Evolutionary conservation across 2,888 invertebrate genomes (phyloP).

Genomic region (Machimus rusticus): DNA sequence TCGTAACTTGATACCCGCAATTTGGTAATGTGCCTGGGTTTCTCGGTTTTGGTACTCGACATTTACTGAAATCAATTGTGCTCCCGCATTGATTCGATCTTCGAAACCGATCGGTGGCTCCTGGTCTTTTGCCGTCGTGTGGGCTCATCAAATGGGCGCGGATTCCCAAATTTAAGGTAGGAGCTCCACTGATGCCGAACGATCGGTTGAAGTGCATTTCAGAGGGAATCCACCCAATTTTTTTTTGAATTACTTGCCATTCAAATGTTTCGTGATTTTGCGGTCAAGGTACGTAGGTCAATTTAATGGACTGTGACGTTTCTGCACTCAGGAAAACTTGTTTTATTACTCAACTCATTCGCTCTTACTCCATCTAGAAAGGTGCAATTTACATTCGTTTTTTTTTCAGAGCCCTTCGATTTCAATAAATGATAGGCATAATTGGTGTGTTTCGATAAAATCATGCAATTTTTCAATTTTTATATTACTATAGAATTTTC

Average conservation of each 20-base stretch:
- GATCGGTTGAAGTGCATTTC: neutral
- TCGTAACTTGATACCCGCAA: neutral
- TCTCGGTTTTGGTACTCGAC: neutral
- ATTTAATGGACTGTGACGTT: conserved; percentile 3
- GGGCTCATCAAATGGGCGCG: neutral
- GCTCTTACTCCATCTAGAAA: neutral
- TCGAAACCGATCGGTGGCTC: neutral
- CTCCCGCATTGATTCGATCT: neutral
- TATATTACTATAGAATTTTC: no score
- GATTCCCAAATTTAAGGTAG: neutral
- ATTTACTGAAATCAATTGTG: neutral
- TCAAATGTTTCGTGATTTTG: neutral
- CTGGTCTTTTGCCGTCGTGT: neutral
- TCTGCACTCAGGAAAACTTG: neutral
- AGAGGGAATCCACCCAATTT: neutral
- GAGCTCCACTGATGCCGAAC: neutral
- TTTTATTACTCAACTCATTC: neutral
- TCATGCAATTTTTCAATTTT: no score
- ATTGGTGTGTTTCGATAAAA: no score
- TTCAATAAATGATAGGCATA: neutral
- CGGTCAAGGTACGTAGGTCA: conserved; percentile 19
- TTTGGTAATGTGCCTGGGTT: neutral
- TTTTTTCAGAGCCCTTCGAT: neutral
- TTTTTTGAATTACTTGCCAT: neutral
- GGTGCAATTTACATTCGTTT: neutral